phyloP scores from a whole-genome alignment of 2,797 vertebrate species.

The Huso huso region DNA sequence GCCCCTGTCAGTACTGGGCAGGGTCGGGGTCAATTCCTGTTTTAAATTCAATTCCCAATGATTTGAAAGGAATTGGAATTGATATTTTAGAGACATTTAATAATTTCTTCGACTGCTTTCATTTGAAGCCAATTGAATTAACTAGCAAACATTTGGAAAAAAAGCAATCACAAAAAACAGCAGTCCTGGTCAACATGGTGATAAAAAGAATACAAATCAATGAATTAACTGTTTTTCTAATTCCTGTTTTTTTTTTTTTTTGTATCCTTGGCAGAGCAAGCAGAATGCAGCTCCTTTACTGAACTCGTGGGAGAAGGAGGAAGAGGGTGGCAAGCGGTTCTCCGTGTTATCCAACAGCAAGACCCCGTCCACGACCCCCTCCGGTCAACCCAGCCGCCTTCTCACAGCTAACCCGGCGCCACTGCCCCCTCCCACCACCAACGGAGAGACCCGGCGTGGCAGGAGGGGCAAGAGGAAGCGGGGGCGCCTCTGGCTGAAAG shows the following conservation, averaged over 20 bases:
- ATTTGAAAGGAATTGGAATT: neutral
- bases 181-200: too few relatives aligned
- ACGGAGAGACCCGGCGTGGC: constrained; percentile 57
- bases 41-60: too few relatives aligned
- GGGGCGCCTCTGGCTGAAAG: constrained; percentile 65
- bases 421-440: constrained; percentile 41
- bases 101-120: too few relatives aligned
- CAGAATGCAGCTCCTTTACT: constrained; percentile 49
- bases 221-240: too few relatives aligned
- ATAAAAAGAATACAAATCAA: too few relatives aligned
- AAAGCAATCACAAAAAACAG: too few relatives aligned
- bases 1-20: too few relatives aligned
- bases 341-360: constrained; percentile 55
- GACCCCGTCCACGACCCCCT: constrained; percentile 47
- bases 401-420: constrained; percentile 25
- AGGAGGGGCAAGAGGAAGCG: constrained; percentile 60
- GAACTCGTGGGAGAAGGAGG: constrained; percentile 40
- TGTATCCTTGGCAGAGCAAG: constrained; percentile 46
- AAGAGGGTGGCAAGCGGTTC: constrained; percentile 56
- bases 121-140: too few relatives aligned
- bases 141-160: too few relatives aligned
- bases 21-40: too few relatives aligned
- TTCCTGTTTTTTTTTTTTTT: neutral
- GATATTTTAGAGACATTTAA: neutral
- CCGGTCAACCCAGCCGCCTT: constrained; percentile 19